Evolutionary conservation across 2,797 vertebrate genomes (phyloP), one percentile per base, ranked within the genome.

Genomic region (Delichon dasypus): DNA sequence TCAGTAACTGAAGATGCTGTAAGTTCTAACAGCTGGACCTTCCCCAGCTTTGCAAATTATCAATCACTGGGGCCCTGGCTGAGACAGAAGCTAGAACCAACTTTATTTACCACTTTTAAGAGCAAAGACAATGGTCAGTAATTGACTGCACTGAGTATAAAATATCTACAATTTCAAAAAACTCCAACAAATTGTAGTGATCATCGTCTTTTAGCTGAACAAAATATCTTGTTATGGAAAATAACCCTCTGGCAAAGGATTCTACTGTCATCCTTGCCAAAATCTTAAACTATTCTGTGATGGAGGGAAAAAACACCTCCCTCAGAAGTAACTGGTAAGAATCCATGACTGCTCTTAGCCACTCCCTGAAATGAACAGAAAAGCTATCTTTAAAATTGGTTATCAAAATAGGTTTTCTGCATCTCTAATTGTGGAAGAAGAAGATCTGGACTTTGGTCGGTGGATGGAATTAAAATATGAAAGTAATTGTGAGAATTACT

Each of bases 401-500:
- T 40, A 70, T 38, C 51, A 67, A 55, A 85, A 50, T 4, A 47
- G 7, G 7, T 40, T 86, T 88, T 87, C 57, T 89, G 19, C 18
- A 67, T 62, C 23, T 10, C 42, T 58, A 23, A 44, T 25, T 34
- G 27, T 62, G 50, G 29, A 27, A 89, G 66, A 83, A 68, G 30
- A 95, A 9, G 44, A 83, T 54, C 30, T 57, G n/a, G 32, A 80
- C 21, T 30, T 80, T 77, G 54, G 64, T 20, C 27, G 58, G 44
- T 19, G 26, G 38, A 50, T 42, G 45, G 26, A 88, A 93, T 48
- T 48, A 68, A 70, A 88, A 87, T 51, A 62, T 60, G 67, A 79
- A 88, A 88, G 40, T 34, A 81, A 84, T 86, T 90, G 76, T 5
- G 21, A 54, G 29, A 93, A 73, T 91, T 91, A 67, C 44, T 76